Percentiles rank a stretch among this genome's conserved stretches.
These are phyloP conservation scores for Leuctra nigra DNA, from an alignment of 2,888 invertebrate genomes.

Conservation along the genomic window DNA sequence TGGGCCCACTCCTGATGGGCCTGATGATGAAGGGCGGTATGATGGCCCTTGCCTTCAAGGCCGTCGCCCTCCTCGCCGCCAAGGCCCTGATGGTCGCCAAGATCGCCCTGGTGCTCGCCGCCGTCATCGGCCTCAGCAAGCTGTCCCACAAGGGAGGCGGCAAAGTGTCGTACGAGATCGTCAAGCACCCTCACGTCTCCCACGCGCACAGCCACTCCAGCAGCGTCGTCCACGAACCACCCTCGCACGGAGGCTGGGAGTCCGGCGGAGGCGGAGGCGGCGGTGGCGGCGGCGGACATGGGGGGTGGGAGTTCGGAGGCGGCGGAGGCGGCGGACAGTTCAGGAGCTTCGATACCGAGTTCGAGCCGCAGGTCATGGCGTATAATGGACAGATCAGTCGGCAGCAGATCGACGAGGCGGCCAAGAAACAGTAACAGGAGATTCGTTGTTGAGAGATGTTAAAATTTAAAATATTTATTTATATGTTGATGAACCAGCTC, in stretches of 20 bases:
- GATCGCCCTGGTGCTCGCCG: conserved; percentile 28
- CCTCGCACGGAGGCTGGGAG: conserved; percentile 45
- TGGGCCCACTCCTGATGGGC: conserved; percentile 56
- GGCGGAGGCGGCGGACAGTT: conserved; percentile 17
- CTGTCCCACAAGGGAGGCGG: conserved; percentile 18
- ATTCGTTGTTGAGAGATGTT: too few relatives aligned
- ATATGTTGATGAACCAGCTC: too few relatives aligned
- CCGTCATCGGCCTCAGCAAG: conserved; percentile 27
- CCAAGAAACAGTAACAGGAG: background rate
- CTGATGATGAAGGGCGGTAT: conserved; percentile 65
- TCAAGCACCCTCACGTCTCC: conserved; percentile 77
- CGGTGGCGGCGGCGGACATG: conserved; percentile 14
- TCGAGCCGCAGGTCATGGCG: conserved; percentile 18
- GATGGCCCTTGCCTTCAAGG: conserved; percentile 66
- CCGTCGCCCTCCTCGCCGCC: conserved; percentile 50
- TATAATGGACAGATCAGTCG: conserved; percentile 21
- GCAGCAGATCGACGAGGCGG: background rate
- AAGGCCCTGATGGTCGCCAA: conserved; percentile 29
- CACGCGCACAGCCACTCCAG: conserved; percentile 61
- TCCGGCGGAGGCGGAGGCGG: conserved; percentile 44
- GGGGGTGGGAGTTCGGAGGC: background rate
- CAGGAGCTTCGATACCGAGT: conserved; percentile 21
- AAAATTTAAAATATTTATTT: too few relatives aligned
- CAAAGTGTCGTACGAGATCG: conserved; percentile 77
- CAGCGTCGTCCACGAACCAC: conserved; percentile 51